Conservation (phyloP, 2,888 invertebrate species). For the Exocentrus adspersus region DNA sequence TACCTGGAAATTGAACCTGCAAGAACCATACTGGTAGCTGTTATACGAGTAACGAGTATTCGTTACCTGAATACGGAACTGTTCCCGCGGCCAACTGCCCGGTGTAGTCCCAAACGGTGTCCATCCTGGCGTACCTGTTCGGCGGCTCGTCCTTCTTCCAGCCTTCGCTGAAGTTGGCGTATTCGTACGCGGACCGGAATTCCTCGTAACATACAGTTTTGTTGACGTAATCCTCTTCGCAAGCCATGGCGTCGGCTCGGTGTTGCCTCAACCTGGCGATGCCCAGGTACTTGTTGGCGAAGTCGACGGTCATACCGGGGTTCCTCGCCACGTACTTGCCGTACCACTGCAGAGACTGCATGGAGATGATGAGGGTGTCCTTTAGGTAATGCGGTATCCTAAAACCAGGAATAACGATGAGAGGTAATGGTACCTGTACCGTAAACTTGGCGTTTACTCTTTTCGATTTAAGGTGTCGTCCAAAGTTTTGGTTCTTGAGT, state of each 20-base stretch:
- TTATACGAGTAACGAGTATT: background rate
- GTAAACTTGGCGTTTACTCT: constrained; percentile 21
- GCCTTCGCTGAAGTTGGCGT: constrained; percentile 40
- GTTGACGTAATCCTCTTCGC: background rate
- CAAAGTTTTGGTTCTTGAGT: constrained; percentile 27
- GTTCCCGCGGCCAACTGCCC: constrained; percentile 37
- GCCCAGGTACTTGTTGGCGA: constrained; percentile 51
- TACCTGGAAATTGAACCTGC: constrained; percentile 50
- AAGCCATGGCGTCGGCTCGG: constrained; percentile 31
- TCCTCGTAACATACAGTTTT: constrained; percentile 13
- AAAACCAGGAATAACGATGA: no score
- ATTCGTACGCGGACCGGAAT: constrained; percentile 28
- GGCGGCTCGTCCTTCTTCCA: constrained; percentile 19
- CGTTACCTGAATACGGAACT: constrained; percentile 37
- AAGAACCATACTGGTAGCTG: constrained; percentile 7
- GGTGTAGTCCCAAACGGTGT: constrained; percentile 44
- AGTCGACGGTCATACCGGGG: constrained; percentile 51
- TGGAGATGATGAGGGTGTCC: constrained; percentile 41
- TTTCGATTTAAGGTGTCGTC: constrained; percentile 16
- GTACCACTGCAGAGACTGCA: constrained; percentile 52
- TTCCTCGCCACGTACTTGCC: constrained; percentile 42
- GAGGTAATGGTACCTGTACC: no score
- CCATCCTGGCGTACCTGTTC: constrained; percentile 38
- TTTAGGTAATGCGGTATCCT: constrained; percentile 43
- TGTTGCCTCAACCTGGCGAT: constrained; percentile 50